Evolutionary conservation across 1,140 invertebrate species (phyloP).

Genomic region (Lordiphosa stackelbergi): DNA sequence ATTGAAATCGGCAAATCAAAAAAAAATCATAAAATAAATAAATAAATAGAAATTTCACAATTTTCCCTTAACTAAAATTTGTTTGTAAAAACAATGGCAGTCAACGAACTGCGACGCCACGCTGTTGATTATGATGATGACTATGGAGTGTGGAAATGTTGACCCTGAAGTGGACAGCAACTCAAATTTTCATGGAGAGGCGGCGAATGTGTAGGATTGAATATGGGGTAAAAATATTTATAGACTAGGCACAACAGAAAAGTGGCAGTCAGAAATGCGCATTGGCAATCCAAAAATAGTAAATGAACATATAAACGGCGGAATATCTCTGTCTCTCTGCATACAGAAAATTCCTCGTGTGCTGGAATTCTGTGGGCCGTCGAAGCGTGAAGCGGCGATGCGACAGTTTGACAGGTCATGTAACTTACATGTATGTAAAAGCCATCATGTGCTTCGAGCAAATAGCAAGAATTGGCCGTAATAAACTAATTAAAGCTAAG

Average conservation of each 20-base stretch:
- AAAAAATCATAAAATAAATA: too few relatives aligned
- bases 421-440: neutral
- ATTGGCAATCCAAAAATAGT: constrained; percentile 39
- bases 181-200: constrained; percentile 26
- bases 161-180: constrained; percentile 25
- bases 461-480: too few relatives aligned
- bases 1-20: too few relatives aligned
- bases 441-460: too few relatives aligned
- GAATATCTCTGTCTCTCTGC: constrained; percentile 8
- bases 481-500: too few relatives aligned
- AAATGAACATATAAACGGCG: constrained; percentile 25
- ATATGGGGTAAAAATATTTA: constrained; percentile 35
- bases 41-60: too few relatives aligned
- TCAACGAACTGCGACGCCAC: constrained; percentile 20
- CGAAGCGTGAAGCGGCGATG: constrained; percentile 40
- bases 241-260: constrained; percentile 29
- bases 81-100: constrained; percentile 1
- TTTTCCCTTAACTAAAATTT: neutral
- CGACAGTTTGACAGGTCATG: constrained; percentile 47
- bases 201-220: constrained; percentile 1
- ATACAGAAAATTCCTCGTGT: constrained; percentile 12
- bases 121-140: constrained; percentile 15
- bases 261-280: constrained; percentile 44
- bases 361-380: constrained; percentile 42
- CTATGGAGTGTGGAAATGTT: constrained; percentile 14